Conservation (phyloP, 2,113 vertebrate genomes). For the Corythaixoides concolor region DNA sequence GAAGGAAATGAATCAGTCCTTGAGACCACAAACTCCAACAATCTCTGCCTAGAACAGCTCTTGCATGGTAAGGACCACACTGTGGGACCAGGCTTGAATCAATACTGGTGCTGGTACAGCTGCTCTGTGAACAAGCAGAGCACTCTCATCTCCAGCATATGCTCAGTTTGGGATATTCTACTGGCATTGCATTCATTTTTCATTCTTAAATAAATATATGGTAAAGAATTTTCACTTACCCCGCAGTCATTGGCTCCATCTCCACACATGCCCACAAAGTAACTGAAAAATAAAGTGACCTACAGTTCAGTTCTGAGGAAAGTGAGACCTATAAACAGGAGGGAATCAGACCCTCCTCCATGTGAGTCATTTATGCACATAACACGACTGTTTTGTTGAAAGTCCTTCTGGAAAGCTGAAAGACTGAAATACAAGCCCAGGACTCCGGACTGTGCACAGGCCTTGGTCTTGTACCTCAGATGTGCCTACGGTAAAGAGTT, state of each 20-base stretch:
- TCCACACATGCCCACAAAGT: conserved; percentile 84
- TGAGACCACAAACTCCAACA: neutral
- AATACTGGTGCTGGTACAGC: neutral
- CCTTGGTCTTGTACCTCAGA: neutral
- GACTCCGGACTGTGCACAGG: neutral
- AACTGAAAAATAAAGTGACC: conserved; percentile 62
- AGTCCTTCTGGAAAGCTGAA: neutral
- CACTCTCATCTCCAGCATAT: neutral
- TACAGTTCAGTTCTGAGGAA: neutral
- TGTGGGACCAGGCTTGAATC: neutral
- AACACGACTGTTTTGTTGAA: neutral
- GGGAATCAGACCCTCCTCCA: neutral
- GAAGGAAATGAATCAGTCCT: neutral
- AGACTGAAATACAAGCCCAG: neutral
- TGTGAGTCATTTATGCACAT: neutral
- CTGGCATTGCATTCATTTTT: neutral
- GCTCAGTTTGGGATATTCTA: neutral
- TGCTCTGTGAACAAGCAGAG: neutral
- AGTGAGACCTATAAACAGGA: neutral
- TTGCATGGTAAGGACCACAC: neutral
- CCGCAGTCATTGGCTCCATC: conserved; percentile 85
- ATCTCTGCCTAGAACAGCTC: neutral
- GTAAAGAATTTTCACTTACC: conserved; percentile 67
- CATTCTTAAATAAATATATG: neutral
- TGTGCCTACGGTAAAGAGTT: neutral